These are phyloP conservation scores for Thysanoteuthis rhombus DNA, from an alignment of 2,888 invertebrate genomes.

Conservation along the genomic window DNA sequence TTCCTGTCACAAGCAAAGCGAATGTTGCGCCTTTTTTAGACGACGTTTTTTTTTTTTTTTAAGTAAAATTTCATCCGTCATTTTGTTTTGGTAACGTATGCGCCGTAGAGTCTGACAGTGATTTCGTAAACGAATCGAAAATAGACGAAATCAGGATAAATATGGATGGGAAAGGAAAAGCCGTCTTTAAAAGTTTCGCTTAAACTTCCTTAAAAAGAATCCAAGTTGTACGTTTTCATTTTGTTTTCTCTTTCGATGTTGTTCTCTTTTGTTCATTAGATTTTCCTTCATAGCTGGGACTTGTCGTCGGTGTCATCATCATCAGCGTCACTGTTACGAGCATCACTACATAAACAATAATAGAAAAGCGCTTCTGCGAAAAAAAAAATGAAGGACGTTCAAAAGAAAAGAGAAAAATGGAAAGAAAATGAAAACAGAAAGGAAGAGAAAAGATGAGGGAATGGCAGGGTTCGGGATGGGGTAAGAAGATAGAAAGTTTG, in stretches of 20 bases:
- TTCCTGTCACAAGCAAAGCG: background rate
- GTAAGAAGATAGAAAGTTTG: too few species aligned
- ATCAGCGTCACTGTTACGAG: background rate
- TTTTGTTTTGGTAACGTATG: background rate
- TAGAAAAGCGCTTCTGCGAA: too few species aligned
- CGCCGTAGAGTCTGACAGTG: background rate
- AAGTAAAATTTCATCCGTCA: background rate
- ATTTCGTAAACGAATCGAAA: background rate
- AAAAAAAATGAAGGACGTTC: too few species aligned
- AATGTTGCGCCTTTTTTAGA: background rate
- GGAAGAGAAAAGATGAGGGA: too few species aligned
- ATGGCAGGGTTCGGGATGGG: too few species aligned
- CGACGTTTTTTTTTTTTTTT: background rate
- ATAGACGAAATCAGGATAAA: background rate
- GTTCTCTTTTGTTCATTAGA: background rate
- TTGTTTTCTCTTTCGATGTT: background rate
- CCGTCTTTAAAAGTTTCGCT: background rate
- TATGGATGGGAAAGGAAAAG: background rate
- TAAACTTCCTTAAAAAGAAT: background rate
- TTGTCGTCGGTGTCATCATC: background rate
- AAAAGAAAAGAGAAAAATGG: too few species aligned
- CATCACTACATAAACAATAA: background rate
- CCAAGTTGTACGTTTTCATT: background rate
- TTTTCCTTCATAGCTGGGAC: too few species aligned
- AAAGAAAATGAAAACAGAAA: too few species aligned